Conservation (phyloP, 2,113 vertebrate species). For the Enhydra lutris region DNA sequence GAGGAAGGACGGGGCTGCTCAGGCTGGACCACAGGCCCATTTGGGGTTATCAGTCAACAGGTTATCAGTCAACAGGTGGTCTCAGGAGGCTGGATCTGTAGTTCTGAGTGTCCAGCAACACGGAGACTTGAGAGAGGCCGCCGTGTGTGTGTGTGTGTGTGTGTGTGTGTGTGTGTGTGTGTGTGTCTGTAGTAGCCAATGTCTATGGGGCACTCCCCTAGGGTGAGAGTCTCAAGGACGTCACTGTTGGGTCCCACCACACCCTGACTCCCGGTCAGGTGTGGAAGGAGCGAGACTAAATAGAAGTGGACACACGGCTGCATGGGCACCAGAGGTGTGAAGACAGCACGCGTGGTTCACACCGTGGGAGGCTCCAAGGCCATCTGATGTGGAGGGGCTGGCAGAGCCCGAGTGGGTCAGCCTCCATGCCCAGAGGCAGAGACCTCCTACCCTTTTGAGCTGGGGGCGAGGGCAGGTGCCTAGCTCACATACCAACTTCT, state of each 20-base stretch:
- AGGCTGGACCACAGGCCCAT: neutral
- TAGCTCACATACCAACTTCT: neutral
- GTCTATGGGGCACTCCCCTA: neutral
- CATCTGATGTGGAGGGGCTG: neutral
- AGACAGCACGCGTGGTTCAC: accelerated
- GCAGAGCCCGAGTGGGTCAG: accelerated
- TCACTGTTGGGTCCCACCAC: neutral
- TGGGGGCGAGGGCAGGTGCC: neutral
- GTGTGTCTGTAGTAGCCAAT: no score
- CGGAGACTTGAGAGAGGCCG: neutral
- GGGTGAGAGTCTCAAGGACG: accelerated
- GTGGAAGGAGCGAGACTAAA: neutral
- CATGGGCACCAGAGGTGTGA: neutral
- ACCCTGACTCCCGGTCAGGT: no score
- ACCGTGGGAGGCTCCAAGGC: neutral
- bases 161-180: no score
- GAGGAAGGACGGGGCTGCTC: neutral
- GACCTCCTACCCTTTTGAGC: neutral
- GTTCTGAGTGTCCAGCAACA: neutral
- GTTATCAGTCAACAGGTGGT: no score
- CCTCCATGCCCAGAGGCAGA: neutral
- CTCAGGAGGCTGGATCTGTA: neutral
- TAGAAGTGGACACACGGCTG: accelerated
- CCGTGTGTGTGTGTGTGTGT: neutral
- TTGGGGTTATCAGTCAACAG: neutral